Evolutionary conservation across 2,797 vertebrate genomes (phyloP).

Genomic region (Falco peregrinus): DNA sequence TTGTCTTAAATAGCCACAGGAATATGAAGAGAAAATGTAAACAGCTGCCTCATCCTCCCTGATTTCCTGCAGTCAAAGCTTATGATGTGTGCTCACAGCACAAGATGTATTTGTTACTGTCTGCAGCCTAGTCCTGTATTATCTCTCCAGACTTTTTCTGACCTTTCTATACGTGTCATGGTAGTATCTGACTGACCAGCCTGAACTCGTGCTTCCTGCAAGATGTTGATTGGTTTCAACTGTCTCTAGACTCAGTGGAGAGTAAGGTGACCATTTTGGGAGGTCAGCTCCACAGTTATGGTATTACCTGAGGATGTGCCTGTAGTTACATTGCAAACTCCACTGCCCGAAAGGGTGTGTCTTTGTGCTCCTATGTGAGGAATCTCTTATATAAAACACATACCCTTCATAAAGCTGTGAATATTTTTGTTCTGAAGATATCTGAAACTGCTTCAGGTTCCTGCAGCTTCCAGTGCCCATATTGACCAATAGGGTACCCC

Average conservation of each 20-base stretch:
- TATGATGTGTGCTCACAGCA: rapidly evolving
- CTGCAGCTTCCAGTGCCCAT: background rate
- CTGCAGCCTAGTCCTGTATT: background rate
- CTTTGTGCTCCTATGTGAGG: background rate
- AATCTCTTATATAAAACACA: background rate
- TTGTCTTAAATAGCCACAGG: background rate
- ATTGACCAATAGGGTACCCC: rapidly evolving
- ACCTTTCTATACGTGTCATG: background rate
- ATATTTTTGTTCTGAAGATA: background rate
- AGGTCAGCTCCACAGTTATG: background rate
- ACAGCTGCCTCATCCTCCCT: background rate
- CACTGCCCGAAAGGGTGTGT: background rate
- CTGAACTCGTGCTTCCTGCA: background rate
- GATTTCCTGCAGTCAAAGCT: background rate
- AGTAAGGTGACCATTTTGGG: background rate
- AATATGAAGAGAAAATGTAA: background rate
- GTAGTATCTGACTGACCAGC: background rate
- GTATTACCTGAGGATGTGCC: background rate
- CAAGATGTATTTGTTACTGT: background rate
- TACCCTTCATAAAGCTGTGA: background rate
- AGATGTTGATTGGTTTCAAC: background rate
- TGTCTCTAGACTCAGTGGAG: background rate
- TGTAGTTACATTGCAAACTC: background rate
- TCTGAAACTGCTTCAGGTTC: background rate
- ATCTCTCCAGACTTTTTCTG: background rate